phyloP scores from a whole-genome alignment of 2,113 vertebrate genomes.

The Myocastor coypus region DNA sequence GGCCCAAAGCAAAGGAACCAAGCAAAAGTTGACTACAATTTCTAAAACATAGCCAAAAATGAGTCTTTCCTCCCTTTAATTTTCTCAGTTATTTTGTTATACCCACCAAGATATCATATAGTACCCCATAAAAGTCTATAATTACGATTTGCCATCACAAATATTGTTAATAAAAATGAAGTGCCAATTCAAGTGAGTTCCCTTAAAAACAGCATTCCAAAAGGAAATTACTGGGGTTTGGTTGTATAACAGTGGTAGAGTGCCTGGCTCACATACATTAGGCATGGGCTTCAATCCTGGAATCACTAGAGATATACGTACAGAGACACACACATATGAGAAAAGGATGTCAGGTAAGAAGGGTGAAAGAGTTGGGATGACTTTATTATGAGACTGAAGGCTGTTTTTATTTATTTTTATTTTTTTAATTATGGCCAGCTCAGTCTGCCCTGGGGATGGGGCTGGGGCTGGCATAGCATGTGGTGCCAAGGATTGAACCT shows the following conservation, averaged over 20 bases:
- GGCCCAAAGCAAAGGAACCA: too few species aligned
- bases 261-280: not conserved
- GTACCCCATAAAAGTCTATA: not conserved
- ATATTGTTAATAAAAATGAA: not conserved
- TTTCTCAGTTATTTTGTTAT: not conserved
- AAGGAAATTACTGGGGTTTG: not conserved
- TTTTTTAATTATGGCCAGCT: too few species aligned
- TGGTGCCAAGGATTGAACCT: too few species aligned
- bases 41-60: not conserved
- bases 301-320: not conserved
- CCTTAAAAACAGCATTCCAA: slow-evolving; percentile 3
- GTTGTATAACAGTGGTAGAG: too few species aligned
- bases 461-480: too few species aligned
- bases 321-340: too few species aligned
- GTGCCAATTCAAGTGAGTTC: not conserved
- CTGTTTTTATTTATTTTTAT: too few species aligned
- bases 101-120: not conserved
- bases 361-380: not conserved
- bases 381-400: too few species aligned
- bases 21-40: not conserved
- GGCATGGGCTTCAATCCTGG: not conserved
- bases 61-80: not conserved
- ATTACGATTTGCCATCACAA: not conserved
- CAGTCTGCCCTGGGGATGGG: too few species aligned
- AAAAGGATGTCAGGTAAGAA: slow-evolving; percentile 27